phyloP scores from a whole-genome alignment of 2,888 invertebrate species.

The Noctua janthina region DNA sequence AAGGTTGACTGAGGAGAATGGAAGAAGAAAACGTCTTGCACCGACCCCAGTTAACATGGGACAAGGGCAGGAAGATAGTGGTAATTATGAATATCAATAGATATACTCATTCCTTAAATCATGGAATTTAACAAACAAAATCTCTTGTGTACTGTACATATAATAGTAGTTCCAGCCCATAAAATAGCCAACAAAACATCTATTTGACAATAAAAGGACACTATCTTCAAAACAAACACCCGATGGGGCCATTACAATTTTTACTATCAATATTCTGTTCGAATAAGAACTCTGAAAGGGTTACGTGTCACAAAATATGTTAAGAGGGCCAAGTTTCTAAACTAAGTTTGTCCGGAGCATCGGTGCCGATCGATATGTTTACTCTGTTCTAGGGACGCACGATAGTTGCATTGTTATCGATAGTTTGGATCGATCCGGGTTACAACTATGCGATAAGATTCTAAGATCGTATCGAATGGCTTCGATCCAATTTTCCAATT shows the following conservation, averaged over 20 bases:
- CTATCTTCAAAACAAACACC: slow-evolving; percentile 37
- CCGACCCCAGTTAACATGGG: no score
- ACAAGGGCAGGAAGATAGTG: no score
- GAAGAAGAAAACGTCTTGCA: no score
- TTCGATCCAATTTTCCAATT: not conserved
- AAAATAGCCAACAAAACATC: slow-evolving; percentile 25
- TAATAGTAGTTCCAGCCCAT: not conserved
- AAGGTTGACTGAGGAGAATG: no score
- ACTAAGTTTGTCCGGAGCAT: slow-evolving; percentile 67
- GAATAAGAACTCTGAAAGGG: slow-evolving; percentile 50
- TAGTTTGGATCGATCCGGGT: not conserved
- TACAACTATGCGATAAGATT: not conserved
- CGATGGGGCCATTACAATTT: slow-evolving; percentile 48
- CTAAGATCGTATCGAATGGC: not conserved
- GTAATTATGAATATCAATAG: not conserved
- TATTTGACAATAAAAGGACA: slow-evolving; percentile 22
- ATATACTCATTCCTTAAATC: not conserved
- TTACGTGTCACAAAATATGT: slow-evolving; percentile 68
- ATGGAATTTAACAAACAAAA: not conserved
- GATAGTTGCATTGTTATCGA: not conserved
- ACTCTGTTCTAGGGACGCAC: slow-evolving; percentile 14
- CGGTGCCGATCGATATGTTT: slow-evolving; percentile 70
- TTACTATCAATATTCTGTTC: slow-evolving; percentile 55
- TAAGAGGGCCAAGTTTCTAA: slow-evolving; percentile 70
- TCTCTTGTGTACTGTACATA: not conserved